Base-by-base conservation (phyloP, 2,888 invertebrate species). In the Pedicia rivosa region DNA sequence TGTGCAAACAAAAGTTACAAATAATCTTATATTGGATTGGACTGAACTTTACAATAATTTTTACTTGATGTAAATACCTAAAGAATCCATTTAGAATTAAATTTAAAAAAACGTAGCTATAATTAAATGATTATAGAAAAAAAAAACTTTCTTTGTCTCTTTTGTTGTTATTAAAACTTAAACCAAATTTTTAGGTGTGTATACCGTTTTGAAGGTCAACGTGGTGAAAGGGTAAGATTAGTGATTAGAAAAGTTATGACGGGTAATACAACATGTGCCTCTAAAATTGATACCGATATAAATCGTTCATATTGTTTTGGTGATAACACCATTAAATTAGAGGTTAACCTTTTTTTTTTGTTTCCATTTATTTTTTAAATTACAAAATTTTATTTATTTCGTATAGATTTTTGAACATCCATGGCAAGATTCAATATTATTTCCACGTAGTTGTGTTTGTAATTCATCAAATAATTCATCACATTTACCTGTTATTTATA, bases 191-290 rank as follows among this genome's bases (percentile, higher is more conserved):
- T 35, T 66, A 81, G 80, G 50, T 91, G 91, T 60, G 72, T 79
- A 31, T 88, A 88, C 59, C 78, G 84, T 32, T 88, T 88, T 53
- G 84, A 87, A 61, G 87, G 79, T 1, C 78, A 79, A 50, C 74
- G 77, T 36, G 83, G 83, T 33, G 86, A 88, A 56, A 70, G 78
- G 33, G 73, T 88, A 33, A 73, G 79, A 42, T 65, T 90, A 34
- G 74, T 78, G 37, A 68, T 88, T 36, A 78, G 76, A 51, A 75
- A 76, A 42, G 67, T 86, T 4, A 64, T 72, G n/a, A 76, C 72
- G 7, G 66, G 70, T 38, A 67, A 74, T 50, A 59, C 70, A 14
- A 44, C 50, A 22, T 61, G 62, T 40, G 55, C 51, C 38, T 59
- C 59, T 3, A 55, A 55, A 30, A 50, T 61, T 36, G 62, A 63